phyloP scores from a whole-genome alignment of 2,888 invertebrate genomes.

The Ormyrus thymus region DNA sequence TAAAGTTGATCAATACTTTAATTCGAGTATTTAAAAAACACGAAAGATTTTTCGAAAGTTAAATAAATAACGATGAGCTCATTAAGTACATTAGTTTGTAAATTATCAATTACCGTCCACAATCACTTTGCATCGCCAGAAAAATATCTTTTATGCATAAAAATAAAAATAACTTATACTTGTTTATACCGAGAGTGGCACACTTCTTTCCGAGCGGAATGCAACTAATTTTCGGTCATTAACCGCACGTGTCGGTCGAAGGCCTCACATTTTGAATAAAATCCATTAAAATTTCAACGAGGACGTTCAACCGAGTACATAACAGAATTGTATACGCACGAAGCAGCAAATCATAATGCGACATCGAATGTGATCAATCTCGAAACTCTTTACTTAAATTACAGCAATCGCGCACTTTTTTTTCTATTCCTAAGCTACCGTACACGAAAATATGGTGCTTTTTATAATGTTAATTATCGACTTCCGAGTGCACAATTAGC shows the following conservation, averaged over 20 bases:
- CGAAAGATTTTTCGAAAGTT: too few relatives aligned
- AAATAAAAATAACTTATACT: slow-evolving; percentile 25
- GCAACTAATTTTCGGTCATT: slow-evolving; percentile 56
- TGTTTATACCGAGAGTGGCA: slow-evolving; percentile 41
- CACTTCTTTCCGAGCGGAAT: slow-evolving; percentile 45
- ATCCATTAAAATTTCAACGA: slow-evolving; percentile 56
- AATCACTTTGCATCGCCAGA: background rate
- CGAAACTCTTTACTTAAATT: background rate
- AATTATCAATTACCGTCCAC: slow-evolving; percentile 16
- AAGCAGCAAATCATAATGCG: slow-evolving; percentile 50
- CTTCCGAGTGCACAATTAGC: too few relatives aligned
- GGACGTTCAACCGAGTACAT: slow-evolving; percentile 50
- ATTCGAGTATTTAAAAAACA: too few relatives aligned
- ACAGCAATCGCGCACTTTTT: background rate
- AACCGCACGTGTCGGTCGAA: slow-evolving; percentile 54
- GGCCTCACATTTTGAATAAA: slow-evolving; percentile 54
- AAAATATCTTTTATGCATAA: background rate
- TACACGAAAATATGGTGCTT: too few relatives aligned
- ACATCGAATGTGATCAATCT: slow-evolving; percentile 38
- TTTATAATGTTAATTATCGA: too few relatives aligned
- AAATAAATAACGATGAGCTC: background rate
- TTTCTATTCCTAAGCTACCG: too few relatives aligned
- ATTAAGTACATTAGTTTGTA: background rate
- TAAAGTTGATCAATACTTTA: background rate
- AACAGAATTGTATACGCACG: slow-evolving; percentile 32